Conservation (phyloP, 2,113 vertebrate species). For the Lonchura striata region DNA sequence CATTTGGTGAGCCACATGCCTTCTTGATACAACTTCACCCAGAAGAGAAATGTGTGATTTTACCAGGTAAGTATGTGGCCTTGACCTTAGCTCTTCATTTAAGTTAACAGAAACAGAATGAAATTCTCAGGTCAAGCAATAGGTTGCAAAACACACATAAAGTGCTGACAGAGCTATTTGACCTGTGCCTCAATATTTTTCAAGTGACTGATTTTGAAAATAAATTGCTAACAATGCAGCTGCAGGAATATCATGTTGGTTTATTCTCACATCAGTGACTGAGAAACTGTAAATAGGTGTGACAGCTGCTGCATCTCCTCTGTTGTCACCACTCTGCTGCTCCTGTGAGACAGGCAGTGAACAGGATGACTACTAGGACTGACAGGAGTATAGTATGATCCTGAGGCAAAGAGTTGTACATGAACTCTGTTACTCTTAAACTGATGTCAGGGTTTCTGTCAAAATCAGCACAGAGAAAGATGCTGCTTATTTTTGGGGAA, state of each 20-base stretch:
- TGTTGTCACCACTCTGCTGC: neutral
- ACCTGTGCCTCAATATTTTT: neutral
- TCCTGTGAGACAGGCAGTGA: neutral
- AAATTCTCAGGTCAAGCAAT: neutral
- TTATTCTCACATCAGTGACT: constrained; percentile 12
- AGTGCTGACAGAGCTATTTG: neutral
- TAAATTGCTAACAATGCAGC: constrained; percentile 28
- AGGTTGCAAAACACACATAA: neutral
- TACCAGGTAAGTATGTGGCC: neutral
- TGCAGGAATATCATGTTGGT: neutral
- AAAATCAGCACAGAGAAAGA: neutral
- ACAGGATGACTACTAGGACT: neutral
- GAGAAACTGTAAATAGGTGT: constrained; percentile 24
- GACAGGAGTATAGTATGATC: constrained; percentile 2
- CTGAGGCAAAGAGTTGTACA: neutral
- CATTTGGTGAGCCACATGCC: neutral
- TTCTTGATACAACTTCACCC: neutral
- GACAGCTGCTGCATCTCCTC: constrained; percentile 32
- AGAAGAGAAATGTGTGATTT: neutral
- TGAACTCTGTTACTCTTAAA: neutral
- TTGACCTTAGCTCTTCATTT: neutral
- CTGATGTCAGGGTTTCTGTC: neutral
- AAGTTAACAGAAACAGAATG: neutral
- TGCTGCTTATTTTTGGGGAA: neutral
- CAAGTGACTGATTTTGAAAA: constrained; percentile 2